Conservation (phyloP, 2,797 vertebrate genomes). For the Hypotaenidia philippensis region DNA sequence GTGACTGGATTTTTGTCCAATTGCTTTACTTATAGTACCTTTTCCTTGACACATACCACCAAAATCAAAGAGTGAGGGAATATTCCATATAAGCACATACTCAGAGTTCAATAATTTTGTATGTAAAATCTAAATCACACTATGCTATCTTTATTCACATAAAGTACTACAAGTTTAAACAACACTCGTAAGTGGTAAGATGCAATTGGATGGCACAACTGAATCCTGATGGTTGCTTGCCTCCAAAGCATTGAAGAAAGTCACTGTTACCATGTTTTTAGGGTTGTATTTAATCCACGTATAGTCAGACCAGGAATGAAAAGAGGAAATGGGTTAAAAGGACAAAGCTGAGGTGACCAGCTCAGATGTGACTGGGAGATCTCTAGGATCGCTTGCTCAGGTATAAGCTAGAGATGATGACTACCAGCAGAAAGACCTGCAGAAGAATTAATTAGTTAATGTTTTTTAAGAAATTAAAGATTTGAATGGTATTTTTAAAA, state of each 20-base stretch:
- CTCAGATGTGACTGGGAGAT: background rate
- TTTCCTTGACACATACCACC: background rate
- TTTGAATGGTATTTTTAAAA: background rate
- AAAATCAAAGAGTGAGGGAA: background rate
- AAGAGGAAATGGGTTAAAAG: background rate
- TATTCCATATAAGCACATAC: background rate
- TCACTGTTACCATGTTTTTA: background rate
- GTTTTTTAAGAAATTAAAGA: background rate
- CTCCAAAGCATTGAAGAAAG: background rate
- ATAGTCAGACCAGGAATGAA: background rate
- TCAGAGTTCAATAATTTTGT: background rate
- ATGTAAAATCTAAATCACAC: background rate
- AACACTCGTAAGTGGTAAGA: background rate
- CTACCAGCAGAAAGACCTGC: background rate
- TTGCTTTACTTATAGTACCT: background rate
- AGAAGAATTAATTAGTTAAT: background rate
- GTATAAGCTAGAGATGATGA: background rate
- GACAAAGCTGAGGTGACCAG: background rate
- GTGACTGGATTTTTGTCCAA: background rate
- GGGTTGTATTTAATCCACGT: background rate
- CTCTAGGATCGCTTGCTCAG: background rate
- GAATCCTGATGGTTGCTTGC: background rate
- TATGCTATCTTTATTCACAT: background rate
- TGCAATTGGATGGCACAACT: background rate
- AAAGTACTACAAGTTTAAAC: background rate